phyloP scores from a whole-genome alignment of 2,113 vertebrate species.

The Triplophysa siluroides region DNA sequence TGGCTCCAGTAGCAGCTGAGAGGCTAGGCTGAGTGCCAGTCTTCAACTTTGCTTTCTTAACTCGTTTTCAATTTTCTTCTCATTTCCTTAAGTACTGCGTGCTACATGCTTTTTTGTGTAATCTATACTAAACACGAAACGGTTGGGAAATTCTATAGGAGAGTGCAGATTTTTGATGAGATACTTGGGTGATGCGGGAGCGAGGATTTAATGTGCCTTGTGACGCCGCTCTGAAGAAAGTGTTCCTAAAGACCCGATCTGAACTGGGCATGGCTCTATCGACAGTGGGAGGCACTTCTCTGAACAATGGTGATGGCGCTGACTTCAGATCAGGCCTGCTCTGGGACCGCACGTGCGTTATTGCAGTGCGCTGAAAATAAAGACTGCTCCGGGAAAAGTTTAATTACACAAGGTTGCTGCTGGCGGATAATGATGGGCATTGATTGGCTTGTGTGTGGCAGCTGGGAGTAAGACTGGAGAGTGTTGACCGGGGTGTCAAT shows the following conservation, averaged over 20 bases:
- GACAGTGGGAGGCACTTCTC: not conserved
- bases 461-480: constrained; percentile 40
- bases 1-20: constrained; percentile 5
- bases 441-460: constrained; percentile 50
- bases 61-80: constrained; percentile 19
- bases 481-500: constrained; percentile 46
- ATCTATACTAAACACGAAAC: constrained; percentile 8
- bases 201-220: constrained; percentile 49
- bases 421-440: constrained; percentile 45
- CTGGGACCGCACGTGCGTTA: not conserved
- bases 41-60: constrained; percentile 11
- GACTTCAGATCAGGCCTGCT: constrained; percentile 21
- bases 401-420: constrained; percentile 41
- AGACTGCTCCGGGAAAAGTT: constrained; percentile 41
- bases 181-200: not conserved
- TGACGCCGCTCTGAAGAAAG: constrained; percentile 30
- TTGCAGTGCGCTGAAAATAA: constrained; percentile 30
- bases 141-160: not conserved
- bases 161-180: constrained; percentile 4
- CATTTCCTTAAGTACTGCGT: constrained; percentile 22
- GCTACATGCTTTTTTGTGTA: constrained; percentile 3
- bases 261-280: constrained; percentile 5
- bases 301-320: not conserved
- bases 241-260: constrained; percentile 12
- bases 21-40: constrained; percentile 23